These are phyloP conservation scores for Tetraneura akinire DNA, from an alignment of 1,140 invertebrate species.

Conservation along the genomic window DNA sequence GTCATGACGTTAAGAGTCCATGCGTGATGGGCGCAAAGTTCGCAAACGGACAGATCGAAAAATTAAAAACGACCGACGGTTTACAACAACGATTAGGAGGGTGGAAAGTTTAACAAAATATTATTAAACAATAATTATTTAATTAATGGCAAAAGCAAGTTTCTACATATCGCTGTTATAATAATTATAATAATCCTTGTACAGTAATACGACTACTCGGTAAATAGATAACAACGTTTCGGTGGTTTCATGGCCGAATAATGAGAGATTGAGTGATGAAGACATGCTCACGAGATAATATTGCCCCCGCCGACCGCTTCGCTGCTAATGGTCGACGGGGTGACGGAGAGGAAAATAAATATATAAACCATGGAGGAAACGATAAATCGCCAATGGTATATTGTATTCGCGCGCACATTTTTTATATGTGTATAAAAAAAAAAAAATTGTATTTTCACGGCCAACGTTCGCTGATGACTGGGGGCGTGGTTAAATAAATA, in stretches of 20 bases:
- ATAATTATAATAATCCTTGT: not conserved
- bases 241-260: conserved; percentile 26
- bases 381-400: not conserved
- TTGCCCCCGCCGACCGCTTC: conserved; percentile 15
- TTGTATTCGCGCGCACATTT: no score
- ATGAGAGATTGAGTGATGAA: no score
- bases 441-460: no score
- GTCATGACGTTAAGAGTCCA: not conserved
- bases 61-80: not conserved
- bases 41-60: not conserved
- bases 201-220: not conserved
- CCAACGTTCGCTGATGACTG: no score
- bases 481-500: no score
- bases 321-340: not conserved
- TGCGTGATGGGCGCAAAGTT: not conserved
- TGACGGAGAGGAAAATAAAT: not conserved
- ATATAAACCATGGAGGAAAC: not conserved
- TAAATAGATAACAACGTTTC: conserved; percentile 36
- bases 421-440: no score
- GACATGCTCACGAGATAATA: conserved; percentile 26
- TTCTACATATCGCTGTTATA: not conserved
- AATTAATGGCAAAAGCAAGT: no score
- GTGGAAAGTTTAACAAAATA: conserved; percentile 13
- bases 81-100: not conserved
- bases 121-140: no score